A percentile compares a stretch with the other conserved stretches of the same genome.
phyloP scores from a whole-genome alignment of 2,113 vertebrate species.

The Poeciliopsis occidentalis region DNA sequence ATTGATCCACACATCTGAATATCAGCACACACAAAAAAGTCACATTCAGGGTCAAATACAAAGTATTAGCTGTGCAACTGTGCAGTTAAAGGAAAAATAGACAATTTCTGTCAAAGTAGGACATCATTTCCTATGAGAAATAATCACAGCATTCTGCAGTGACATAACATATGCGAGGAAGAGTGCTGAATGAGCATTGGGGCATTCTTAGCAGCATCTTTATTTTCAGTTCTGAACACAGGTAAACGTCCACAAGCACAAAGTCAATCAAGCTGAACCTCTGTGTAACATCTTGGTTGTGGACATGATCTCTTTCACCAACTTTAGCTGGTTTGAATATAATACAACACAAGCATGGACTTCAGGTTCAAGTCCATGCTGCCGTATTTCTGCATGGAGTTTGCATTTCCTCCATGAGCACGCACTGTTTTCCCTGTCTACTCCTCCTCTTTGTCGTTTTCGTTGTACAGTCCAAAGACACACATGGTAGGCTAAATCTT shows the following conservation, averaged over 20 bases:
- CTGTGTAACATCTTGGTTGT: slow-evolving; percentile 16
- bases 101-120: slow-evolving; percentile 38
- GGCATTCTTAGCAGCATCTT: slow-evolving; percentile 26
- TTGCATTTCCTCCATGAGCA: neutral
- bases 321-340: neutral
- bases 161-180: slow-evolving; percentile 42
- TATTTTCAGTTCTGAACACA: slow-evolving; percentile 7
- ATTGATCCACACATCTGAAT: slow-evolving; percentile 4
- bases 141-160: slow-evolving; percentile 45
- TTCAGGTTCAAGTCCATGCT: neutral
- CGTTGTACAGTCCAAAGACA: neutral
- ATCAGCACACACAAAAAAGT: neutral
- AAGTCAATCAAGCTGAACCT: slow-evolving; percentile 10
- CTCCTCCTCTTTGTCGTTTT: neutral
- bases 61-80: slow-evolving; percentile 18
- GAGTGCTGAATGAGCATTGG: slow-evolving; percentile 43
- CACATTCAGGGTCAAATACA: slow-evolving; percentile 24
- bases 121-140: slow-evolving; percentile 31
- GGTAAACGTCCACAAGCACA: slow-evolving; percentile 5
- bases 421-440: neutral
- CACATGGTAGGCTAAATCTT: neutral
- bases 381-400: neutral
- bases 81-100: slow-evolving; percentile 38
- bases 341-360: neutral
- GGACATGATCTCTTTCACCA: neutral